phyloP scores from a whole-genome alignment of 2,888 invertebrate genomes.

The Thecophora atra region DNA sequence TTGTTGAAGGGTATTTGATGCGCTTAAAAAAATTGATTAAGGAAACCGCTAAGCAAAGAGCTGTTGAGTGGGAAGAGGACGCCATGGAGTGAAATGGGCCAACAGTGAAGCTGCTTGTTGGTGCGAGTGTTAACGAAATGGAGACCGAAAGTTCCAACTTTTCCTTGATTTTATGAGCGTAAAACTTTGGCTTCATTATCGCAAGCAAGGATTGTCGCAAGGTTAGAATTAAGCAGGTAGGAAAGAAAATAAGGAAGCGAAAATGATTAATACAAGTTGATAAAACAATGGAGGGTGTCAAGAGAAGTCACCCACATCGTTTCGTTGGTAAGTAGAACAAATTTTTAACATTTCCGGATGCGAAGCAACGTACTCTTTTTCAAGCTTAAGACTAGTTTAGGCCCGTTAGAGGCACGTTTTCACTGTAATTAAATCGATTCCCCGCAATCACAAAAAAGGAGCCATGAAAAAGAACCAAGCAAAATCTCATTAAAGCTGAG shows the following conservation, averaged over 20 bases:
- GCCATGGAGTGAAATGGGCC: background rate
- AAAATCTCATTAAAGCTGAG: no score
- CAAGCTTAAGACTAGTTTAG: no score
- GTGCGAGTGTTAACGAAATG: background rate
- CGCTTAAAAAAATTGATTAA: background rate
- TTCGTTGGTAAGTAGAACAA: no score
- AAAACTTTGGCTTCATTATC: background rate
- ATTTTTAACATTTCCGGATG: no score
- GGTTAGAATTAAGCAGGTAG: background rate
- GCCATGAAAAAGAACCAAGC: no score
- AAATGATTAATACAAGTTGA: background rate
- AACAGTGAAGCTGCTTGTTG: background rate
- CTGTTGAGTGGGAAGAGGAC: background rate
- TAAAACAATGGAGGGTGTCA: no score
- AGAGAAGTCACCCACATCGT: no score
- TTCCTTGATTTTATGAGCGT: background rate
- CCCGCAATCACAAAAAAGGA: no score
- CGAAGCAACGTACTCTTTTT: no score
- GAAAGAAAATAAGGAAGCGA: background rate
- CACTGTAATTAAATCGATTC: no score
- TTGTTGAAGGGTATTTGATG: background rate
- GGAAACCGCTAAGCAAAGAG: background rate
- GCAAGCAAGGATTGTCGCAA: background rate
- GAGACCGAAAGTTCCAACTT: background rate
- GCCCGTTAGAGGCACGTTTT: no score